Conservation (phyloP, 2,888 invertebrate genomes). For the Stenotaenia linearis region DNA sequence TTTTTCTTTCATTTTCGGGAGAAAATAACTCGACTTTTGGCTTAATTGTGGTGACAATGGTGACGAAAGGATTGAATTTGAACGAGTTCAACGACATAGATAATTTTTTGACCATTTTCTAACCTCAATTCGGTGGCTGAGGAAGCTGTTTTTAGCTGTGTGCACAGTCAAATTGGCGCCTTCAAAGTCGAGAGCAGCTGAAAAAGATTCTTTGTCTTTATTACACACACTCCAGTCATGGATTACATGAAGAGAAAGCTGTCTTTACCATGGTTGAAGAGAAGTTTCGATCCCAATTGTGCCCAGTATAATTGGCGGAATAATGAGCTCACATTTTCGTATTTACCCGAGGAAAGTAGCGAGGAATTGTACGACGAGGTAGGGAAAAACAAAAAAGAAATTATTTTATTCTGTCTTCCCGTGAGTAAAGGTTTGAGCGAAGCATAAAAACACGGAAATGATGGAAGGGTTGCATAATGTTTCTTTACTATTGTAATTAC, state of each 20-base stretch:
- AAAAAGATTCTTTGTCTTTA: background rate
- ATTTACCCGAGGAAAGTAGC: background rate
- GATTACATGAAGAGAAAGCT: constrained; percentile 61
- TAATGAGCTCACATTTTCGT: background rate
- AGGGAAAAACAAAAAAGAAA: background rate
- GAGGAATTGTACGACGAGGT: background rate
- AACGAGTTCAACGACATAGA: constrained; percentile 20
- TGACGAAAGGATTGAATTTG: background rate
- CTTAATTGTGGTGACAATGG: background rate
- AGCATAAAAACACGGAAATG: background rate
- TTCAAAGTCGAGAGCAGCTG: background rate
- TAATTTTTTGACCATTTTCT: constrained; percentile 6
- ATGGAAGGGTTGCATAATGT: background rate
- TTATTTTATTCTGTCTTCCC: too few relatives aligned
- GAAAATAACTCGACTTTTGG: background rate
- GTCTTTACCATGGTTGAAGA: constrained; percentile 67
- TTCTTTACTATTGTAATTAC: background rate
- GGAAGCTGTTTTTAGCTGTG: constrained; percentile 13
- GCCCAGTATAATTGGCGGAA: background rate
- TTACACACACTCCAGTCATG: constrained; percentile 11
- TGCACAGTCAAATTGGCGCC: constrained; percentile 14
- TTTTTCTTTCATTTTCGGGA: background rate
- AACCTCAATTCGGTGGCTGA: constrained; percentile 19
- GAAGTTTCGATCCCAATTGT: background rate
- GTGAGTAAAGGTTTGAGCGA: background rate